A percentile compares a stretch with the other conserved stretches of the same genome.
Conservation (phyloP, 1,140 invertebrate species). For the Euura saliciscinereae region DNA sequence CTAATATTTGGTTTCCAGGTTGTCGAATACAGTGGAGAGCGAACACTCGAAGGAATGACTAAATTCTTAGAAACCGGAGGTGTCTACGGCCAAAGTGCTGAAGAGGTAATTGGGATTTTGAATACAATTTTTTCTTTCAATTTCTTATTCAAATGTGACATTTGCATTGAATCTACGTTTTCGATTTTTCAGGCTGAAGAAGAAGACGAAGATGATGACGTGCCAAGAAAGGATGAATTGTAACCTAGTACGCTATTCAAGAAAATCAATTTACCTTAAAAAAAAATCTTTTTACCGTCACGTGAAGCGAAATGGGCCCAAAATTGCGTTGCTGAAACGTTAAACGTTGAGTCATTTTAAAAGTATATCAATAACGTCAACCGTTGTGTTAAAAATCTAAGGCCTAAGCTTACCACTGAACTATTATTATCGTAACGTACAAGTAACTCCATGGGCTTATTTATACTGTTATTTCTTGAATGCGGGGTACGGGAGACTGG, state of each 20-base stretch:
- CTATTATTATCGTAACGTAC: slow-evolving; percentile 1
- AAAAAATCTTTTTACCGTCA: background rate
- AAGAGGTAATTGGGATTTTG: slow-evolving; percentile 62
- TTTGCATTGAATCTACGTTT: slow-evolving; percentile 46
- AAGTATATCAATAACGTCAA: slow-evolving; percentile 15
- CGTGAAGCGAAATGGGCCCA: background rate
- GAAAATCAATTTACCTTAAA: background rate
- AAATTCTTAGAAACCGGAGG: slow-evolving; percentile 91
- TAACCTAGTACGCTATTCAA: slow-evolving; percentile 50
- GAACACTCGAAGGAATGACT: slow-evolving; percentile 90
- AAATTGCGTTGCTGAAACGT: background rate
- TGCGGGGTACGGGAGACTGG: background rate
- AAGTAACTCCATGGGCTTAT: background rate
- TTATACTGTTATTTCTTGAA: background rate
- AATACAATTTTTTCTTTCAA: slow-evolving; percentile 15
- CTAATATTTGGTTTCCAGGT: slow-evolving; percentile 57
- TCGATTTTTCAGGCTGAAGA: slow-evolving; percentile 61
- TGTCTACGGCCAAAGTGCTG: slow-evolving; percentile 67
- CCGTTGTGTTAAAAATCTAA: background rate
- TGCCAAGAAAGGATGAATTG: slow-evolving; percentile 71
- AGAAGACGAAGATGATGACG: slow-evolving; percentile 70
- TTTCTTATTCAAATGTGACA: slow-evolving; percentile 29
- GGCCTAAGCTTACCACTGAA: background rate
- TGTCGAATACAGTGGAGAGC: slow-evolving; percentile 93
- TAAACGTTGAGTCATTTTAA: slow-evolving; percentile 24